phyloP scores from a whole-genome alignment of 2,888 invertebrate species.

The Molorchus minor region DNA sequence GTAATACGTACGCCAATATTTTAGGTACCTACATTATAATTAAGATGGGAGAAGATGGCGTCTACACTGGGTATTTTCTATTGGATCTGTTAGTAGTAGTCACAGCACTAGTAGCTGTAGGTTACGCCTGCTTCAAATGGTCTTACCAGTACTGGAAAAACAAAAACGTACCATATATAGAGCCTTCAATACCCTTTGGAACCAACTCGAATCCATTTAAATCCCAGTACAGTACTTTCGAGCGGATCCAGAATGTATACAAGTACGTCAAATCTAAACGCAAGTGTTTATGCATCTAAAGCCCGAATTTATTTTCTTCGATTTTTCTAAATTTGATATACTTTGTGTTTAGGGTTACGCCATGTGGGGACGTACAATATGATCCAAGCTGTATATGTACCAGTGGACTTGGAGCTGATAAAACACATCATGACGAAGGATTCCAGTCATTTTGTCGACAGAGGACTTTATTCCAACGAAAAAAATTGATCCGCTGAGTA shows the following conservation, averaged over 20 bases:
- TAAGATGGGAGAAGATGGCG: too few species aligned
- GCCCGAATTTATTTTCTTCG: neutral
- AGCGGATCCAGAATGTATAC: neutral
- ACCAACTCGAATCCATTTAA: neutral
- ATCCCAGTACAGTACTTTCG: neutral
- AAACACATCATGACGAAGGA: conserved; percentile 67
- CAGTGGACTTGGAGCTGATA: conserved; percentile 45
- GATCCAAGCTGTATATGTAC: conserved; percentile 47
- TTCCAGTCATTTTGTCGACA: conserved; percentile 62
- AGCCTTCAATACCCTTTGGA: conserved; percentile 18
- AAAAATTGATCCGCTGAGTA: conserved; percentile 16
- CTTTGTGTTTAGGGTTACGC: conserved; percentile 23
- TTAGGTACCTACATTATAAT: too few species aligned
- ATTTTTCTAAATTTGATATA: neutral
- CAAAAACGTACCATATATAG: conserved; percentile 12
- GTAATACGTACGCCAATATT: too few species aligned
- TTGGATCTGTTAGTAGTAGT: neutral
- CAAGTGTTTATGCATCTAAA: neutral
- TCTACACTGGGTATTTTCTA: neutral
- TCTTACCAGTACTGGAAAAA: conserved; percentile 17
- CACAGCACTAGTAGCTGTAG: neutral
- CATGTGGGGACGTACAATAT: conserved; percentile 55
- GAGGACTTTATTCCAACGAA: conserved; percentile 15
- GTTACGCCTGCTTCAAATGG: conserved; percentile 9
- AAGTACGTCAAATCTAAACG: neutral